phyloP scores from a whole-genome alignment of 1,140 invertebrate species.

The Cardiocondyla obscurior region DNA sequence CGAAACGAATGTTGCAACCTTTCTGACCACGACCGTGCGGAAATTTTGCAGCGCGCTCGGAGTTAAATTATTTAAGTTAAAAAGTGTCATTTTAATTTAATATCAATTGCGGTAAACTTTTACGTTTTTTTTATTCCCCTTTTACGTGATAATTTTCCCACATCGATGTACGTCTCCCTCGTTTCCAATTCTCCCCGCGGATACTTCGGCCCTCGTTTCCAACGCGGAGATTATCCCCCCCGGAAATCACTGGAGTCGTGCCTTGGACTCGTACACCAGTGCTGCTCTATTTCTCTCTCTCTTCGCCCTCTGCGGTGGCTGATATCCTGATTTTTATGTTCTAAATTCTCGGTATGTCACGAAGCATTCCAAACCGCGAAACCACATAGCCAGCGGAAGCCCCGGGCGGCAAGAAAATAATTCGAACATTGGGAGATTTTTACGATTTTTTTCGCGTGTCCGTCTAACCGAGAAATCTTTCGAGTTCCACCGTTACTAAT shows the following conservation, averaged over 20 bases:
- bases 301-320: background rate
- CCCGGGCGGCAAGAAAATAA: slow-evolving; percentile 17
- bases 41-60: background rate
- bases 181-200: background rate
- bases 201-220: background rate
- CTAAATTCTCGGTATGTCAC: slow-evolving; percentile 30
- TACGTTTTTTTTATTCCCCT: background rate
- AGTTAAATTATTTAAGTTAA: background rate
- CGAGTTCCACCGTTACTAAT: background rate
- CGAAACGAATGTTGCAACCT: too few relatives aligned
- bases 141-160: background rate
- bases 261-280: background rate
- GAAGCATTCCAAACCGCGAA: slow-evolving; percentile 16
- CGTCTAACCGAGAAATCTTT: slow-evolving; percentile 13
- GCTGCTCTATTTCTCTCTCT: background rate
- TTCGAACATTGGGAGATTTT: slow-evolving; percentile 41
- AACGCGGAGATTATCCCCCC: slow-evolving; percentile 21
- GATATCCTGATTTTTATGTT: slow-evolving; percentile 47
- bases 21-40: background rate
- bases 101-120: background rate
- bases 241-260: slow-evolving; percentile 29
- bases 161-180: background rate
- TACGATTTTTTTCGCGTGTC: slow-evolving; percentile 23
- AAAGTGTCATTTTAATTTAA: background rate
- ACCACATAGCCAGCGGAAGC: background rate